A percentile compares a stretch with the other conserved stretches of the same genome.
These are phyloP conservation scores for Eupristina koningsbergeri DNA, from an alignment of 1,140 invertebrate genomes.

Conservation along the genomic window DNA sequence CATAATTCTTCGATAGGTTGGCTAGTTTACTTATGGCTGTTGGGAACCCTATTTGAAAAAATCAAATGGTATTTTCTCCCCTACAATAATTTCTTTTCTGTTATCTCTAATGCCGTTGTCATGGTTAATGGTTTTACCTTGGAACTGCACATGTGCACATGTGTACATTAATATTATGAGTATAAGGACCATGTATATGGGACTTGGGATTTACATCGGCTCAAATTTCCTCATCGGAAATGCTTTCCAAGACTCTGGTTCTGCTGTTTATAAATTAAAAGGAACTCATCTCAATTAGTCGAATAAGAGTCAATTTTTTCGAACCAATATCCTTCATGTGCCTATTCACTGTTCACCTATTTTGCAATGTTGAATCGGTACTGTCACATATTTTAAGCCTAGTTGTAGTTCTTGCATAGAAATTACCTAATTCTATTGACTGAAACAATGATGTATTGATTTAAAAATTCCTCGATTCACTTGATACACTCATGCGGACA, in stretches of 20 bases:
- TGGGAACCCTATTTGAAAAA: background rate
- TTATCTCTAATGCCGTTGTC: background rate
- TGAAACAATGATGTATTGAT: background rate
- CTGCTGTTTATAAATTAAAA: constrained; percentile 9
- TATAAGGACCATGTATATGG: no score
- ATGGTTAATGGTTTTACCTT: constrained; percentile 4
- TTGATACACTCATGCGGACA: background rate
- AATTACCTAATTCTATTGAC: background rate
- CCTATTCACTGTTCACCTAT: no score
- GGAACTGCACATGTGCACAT: no score
- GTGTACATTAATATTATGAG: no score
- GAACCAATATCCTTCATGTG: constrained; percentile 23
- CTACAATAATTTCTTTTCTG: background rate
- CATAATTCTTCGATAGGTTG: background rate
- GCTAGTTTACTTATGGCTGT: background rate
- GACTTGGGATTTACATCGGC: no score
- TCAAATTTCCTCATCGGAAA: background rate
- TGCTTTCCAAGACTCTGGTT: background rate
- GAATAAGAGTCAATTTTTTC: constrained; percentile 42
- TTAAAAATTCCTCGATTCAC: background rate
- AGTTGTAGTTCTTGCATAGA: no score
- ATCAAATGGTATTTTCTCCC: background rate
- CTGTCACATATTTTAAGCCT: no score
- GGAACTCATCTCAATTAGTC: constrained; percentile 38
- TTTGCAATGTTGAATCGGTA: no score